These are phyloP conservation scores for Sebastes steindachneri DNA, from an alignment of 2,797 vertebrate species.

Conservation along the genomic window DNA sequence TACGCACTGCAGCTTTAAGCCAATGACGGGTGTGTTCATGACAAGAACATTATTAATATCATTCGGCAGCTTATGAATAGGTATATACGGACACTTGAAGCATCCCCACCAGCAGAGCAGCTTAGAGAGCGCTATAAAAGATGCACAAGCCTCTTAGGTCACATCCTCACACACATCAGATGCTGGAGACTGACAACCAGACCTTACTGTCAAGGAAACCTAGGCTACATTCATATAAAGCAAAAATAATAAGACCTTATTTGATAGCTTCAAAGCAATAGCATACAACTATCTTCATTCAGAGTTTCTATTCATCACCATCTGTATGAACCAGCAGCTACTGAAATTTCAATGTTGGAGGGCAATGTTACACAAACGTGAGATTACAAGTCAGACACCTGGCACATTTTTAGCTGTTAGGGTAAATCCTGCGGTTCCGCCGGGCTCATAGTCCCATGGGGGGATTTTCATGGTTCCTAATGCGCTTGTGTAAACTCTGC, in stretches of 20 bases:
- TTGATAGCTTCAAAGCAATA: not conserved
- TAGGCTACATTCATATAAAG: not conserved
- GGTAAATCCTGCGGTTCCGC: slow-evolving; percentile 44
- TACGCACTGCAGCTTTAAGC: not conserved
- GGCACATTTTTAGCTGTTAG: slow-evolving; percentile 27
- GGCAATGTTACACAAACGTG: not conserved
- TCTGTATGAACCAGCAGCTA: slow-evolving; percentile 1
- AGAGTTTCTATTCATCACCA: not conserved
- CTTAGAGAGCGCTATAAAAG: slow-evolving; percentile 31
- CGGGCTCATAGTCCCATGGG: slow-evolving; percentile 4
- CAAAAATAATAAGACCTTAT: not conserved
- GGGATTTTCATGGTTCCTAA: slow-evolving; percentile 38
- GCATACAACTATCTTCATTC: not conserved
- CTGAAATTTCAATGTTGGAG: slow-evolving; percentile 1
- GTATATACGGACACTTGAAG: not conserved
- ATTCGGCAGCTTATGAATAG: slow-evolving; percentile 5
- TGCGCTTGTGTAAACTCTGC: slow-evolving; percentile 22
- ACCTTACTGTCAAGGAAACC: not conserved
- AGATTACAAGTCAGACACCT: slow-evolving; percentile 38
- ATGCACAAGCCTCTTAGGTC: slow-evolving; percentile 37
- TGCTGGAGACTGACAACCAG: not conserved
- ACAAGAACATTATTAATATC: not conserved
- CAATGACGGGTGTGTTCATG: not conserved
- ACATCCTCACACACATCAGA: not conserved
- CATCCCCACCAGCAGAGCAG: slow-evolving; percentile 22